phyloP scores from a whole-genome alignment of 2,113 vertebrate species.

The Etia nguti region DNA sequence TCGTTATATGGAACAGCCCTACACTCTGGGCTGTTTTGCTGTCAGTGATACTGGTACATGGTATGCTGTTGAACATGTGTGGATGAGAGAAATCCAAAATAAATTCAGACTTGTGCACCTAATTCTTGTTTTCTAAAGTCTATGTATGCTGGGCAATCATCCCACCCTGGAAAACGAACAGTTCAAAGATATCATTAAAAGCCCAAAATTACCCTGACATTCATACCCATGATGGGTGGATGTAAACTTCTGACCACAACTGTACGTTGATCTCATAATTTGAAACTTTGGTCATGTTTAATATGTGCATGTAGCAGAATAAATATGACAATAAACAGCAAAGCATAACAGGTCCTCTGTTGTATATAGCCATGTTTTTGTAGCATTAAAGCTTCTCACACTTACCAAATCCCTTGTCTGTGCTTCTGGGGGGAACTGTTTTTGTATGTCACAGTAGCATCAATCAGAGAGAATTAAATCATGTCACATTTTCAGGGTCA shows the following conservation, averaged over 20 bases:
- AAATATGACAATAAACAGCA: background rate
- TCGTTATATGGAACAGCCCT: too few species aligned
- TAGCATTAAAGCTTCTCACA: background rate
- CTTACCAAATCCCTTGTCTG: background rate
- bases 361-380: background rate
- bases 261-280: background rate
- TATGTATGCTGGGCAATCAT: background rate
- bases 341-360: background rate
- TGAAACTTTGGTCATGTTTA: background rate
- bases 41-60: background rate
- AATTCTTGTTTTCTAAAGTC: background rate
- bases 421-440: background rate
- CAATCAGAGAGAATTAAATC: background rate
- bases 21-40: background rate
- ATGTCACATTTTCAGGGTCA: background rate
- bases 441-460: background rate
- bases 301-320: background rate
- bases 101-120: background rate
- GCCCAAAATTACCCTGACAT: background rate
- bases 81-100: background rate
- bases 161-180: background rate
- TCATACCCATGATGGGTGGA: background rate
- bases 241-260: background rate
- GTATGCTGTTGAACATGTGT: background rate
- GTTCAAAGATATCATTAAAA: background rate